A percentile compares a stretch with the other conserved stretches of the same genome.
Conservation (phyloP, 2,113 vertebrate species). For the Odontophorus gujanensis region DNA sequence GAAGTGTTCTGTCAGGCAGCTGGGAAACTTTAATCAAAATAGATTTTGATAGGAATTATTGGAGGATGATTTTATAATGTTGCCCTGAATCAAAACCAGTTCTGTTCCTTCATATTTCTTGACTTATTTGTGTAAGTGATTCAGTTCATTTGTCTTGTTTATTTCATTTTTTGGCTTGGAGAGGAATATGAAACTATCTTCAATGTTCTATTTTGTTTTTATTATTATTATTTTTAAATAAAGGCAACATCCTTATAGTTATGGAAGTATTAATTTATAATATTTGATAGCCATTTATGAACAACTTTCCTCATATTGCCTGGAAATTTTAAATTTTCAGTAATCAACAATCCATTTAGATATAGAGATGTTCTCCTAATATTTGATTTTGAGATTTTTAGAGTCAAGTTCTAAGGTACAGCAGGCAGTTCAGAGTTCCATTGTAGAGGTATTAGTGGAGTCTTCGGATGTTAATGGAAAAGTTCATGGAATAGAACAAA, state of each 20-base stretch:
- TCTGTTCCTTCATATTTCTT: background rate
- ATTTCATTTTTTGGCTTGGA: constrained; percentile 71
- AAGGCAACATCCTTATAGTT: background rate
- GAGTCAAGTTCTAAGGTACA: background rate
- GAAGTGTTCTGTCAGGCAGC: background rate
- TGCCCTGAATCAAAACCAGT: background rate
- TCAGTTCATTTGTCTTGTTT: constrained; percentile 30
- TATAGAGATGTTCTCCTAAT: background rate
- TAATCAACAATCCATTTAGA: background rate
- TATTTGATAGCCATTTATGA: background rate
- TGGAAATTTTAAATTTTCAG: constrained; percentile 4
- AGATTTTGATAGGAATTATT: background rate
- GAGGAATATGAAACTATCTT: background rate
- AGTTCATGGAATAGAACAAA: background rate
- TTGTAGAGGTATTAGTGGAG: background rate
- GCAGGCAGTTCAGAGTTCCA: background rate
- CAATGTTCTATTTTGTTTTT: background rate
- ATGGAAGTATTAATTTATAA: background rate
- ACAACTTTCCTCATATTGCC: background rate
- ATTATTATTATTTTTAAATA: background rate
- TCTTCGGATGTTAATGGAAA: background rate
- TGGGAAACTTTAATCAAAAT: background rate
- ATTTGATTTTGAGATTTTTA: background rate
- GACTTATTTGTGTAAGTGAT: background rate
- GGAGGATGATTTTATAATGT: background rate